These are phyloP conservation scores for Conomelus anceps DNA, from an alignment of 2,888 invertebrate species.

Conservation along the genomic window DNA sequence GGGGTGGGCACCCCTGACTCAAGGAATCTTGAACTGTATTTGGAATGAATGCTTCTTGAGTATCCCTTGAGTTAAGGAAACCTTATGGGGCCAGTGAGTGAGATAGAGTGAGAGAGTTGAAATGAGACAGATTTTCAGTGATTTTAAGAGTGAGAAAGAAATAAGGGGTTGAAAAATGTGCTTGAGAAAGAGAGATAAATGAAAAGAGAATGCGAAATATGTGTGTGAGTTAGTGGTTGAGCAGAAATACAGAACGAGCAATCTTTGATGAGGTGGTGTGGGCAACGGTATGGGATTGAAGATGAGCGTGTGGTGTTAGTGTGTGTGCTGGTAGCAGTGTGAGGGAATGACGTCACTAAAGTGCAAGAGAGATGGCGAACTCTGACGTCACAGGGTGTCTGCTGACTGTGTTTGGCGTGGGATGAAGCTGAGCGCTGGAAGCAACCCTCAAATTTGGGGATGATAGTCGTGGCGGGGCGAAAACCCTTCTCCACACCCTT, in stretches of 20 bases:
- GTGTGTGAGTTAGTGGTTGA: background rate
- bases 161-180: too few relatives aligned
- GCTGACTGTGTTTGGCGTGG: background rate
- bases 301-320: background rate
- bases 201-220: too few relatives aligned
- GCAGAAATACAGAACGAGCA: background rate
- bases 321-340: background rate
- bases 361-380: slow-evolving; percentile 2
- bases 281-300: background rate
- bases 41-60: too few relatives aligned
- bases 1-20: too few relatives aligned
- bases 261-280: background rate
- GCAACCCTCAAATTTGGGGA: background rate
- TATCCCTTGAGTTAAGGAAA: too few relatives aligned
- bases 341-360: slow-evolving; percentile 12
- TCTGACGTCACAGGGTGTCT: background rate
- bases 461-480: background rate
- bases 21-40: too few relatives aligned
- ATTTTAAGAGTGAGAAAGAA: too few relatives aligned
- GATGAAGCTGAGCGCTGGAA: background rate
- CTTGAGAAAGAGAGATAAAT: too few relatives aligned
- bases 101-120: too few relatives aligned
- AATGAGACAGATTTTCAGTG: too few relatives aligned
- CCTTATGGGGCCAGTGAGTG: too few relatives aligned
- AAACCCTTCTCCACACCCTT: background rate